Conservation (phyloP, 2,888 invertebrate genomes). For the Reticulitermes lucifugus region DNA sequence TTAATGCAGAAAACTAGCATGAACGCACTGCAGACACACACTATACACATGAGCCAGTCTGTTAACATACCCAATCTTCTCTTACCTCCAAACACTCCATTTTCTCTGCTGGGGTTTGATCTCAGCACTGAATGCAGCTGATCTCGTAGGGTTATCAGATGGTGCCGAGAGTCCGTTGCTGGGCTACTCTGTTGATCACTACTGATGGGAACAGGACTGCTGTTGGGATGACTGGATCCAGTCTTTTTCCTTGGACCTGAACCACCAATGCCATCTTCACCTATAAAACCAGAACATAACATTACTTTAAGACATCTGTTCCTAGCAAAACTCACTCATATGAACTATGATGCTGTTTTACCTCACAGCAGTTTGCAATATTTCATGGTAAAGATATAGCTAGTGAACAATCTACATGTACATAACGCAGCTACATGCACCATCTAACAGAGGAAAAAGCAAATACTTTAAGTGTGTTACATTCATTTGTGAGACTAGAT, state of each 20-base stretch:
- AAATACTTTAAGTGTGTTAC: too few species aligned
- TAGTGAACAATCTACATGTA: too few species aligned
- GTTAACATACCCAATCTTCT: not conserved
- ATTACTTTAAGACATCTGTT: not conserved
- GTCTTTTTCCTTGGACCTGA: not conserved
- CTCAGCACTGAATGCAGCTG: constrained; percentile 1
- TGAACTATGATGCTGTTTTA: too few species aligned
- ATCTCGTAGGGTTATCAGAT: constrained; percentile 2
- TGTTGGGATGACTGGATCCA: not conserved
- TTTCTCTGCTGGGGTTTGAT: constrained; percentile 9
- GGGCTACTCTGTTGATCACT: not conserved
- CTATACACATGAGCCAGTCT: too few species aligned
- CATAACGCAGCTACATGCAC: too few species aligned
- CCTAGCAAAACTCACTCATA: too few species aligned
- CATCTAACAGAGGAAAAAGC: too few species aligned
- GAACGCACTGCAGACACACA: too few species aligned
- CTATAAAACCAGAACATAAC: not conserved
- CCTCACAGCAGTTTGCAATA: too few species aligned
- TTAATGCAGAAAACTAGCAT: too few species aligned
- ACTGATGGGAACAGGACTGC: not conserved
- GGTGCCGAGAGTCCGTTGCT: not conserved
- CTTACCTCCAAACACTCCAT: constrained; percentile 6
- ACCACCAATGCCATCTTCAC: not conserved
- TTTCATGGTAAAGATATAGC: too few species aligned
- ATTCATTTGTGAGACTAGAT: not conserved